Base-by-base conservation (phyloP, 2,797 vertebrate species). In the Ceryle rudis region DNA sequence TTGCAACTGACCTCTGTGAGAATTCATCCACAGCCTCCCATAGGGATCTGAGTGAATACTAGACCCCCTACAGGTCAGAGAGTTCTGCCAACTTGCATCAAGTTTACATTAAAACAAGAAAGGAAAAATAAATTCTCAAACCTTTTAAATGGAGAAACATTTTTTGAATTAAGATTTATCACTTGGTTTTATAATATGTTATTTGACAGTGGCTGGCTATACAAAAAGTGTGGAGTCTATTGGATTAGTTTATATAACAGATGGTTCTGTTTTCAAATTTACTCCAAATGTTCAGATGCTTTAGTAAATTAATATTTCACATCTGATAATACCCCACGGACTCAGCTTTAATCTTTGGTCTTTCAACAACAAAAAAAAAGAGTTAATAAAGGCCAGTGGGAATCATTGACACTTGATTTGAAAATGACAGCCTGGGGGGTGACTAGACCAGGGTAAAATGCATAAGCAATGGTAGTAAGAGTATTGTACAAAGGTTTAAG, bases 251-350 rank as follows among this genome's bases (percentile, higher is more conserved):
- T 97, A 97, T 96, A 71, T 95, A 98, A 97, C 97, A 98, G 97
- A 98, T 97, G 96, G 96, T 97, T 98, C 96, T 98, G 96, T 98
- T 98, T 98, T 98, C 97, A 97, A 96, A 97, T 98, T 98, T 98
- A 96, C 97, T 97, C 90, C 97, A 97, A 98, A 97, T 97, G 96
- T 97, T 98, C 96, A 94, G 80, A 97, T 97, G 89, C 81, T 97
- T 96, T 81, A 92, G 94, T 93, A 97, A 97, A 97, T 98, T 97
- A 97, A 91, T 97, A 97, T 96, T 98, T 98, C 94, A 90, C 96
- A 95, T 98, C 95, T 97, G 97, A 98, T 97, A 92, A 91, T 95
- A 97, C 62, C 85, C 93, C 75, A 87, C 62, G 83, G 89, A 44
- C 73, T 93, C 72, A 92, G 79, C 91, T 97, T 97, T 97, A 94